Percentiles rank a stretch among this genome's conserved stretches.
Conservation (phyloP, 2,888 invertebrate species). For the Scrobipalpa costella region DNA sequence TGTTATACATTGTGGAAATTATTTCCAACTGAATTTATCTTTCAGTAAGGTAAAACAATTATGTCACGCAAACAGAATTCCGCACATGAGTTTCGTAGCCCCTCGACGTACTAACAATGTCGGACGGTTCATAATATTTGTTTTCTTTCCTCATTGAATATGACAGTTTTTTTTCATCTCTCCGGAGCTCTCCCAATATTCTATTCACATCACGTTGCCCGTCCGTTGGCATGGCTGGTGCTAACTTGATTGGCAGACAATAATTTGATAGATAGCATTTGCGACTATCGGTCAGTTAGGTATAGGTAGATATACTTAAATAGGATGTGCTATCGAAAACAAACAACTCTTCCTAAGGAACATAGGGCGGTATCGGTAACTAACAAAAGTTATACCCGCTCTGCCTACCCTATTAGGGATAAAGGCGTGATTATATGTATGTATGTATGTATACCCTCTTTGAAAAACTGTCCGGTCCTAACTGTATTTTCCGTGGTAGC, state of each 20-base stretch:
- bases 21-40: slow-evolving; percentile 9
- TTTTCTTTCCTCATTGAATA: background rate
- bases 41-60: slow-evolving; percentile 10
- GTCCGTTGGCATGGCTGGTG: background rate
- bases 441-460: background rate
- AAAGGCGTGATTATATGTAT: too few species aligned
- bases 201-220: background rate
- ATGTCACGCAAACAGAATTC: slow-evolving; percentile 6
- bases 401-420: too few species aligned
- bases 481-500: background rate
- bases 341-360: too few species aligned
- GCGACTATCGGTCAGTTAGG: background rate
- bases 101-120: background rate
- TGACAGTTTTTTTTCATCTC: background rate
- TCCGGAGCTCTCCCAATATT: background rate
- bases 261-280: slow-evolving; percentile 2
- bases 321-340: too few species aligned
- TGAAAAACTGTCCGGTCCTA: background rate
- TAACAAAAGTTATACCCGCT: background rate
- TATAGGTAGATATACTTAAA: too few species aligned
- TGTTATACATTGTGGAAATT: slow-evolving; percentile 14
- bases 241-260: background rate
- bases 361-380: background rate
- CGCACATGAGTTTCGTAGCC: background rate
- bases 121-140: background rate